Conservation (phyloP, 2,888 invertebrate genomes). For the Erebia epiphron region DNA sequence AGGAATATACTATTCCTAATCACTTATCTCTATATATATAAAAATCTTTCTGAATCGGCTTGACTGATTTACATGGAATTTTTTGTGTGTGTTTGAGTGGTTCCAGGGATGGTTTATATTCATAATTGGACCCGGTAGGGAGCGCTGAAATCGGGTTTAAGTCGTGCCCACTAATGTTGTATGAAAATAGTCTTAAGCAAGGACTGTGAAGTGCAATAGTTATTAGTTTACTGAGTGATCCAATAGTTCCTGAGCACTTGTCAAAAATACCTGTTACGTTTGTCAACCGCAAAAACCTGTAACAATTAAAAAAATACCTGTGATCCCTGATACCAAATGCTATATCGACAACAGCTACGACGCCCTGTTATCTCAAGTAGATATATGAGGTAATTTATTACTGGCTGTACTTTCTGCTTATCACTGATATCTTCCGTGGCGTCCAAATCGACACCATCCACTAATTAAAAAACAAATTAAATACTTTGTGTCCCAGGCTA, state of each 20-base stretch:
- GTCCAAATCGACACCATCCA: conserved; percentile 38
- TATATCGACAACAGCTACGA: conserved; percentile 23
- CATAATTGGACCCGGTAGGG: too few relatives aligned
- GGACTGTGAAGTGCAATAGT: too few relatives aligned
- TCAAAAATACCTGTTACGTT: neutral
- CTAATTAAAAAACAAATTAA: conserved; percentile 75
- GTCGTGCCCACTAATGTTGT: too few relatives aligned
- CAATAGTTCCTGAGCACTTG: neutral
- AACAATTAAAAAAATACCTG: conserved; percentile 21
- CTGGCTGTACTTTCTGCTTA: conserved; percentile 31
- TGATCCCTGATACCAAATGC: conserved; percentile 20
- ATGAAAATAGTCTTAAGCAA: neutral
- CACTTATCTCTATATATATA: too few relatives aligned
- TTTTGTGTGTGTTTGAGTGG: too few relatives aligned
- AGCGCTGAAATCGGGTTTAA: too few relatives aligned
- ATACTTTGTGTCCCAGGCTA: conserved; percentile 66
- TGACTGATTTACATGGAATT: too few relatives aligned
- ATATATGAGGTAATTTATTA: conserved; percentile 38
- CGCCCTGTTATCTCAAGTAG: conserved; percentile 31
- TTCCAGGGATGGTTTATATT: too few relatives aligned
- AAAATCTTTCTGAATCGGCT: too few relatives aligned
- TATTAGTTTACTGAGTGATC: neutral
- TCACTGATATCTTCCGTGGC: conserved; percentile 35
- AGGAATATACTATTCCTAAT: too few relatives aligned
- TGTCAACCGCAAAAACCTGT: conserved; percentile 20